These are phyloP conservation scores for Pandion haliaetus DNA, from an alignment of 2,113 vertebrate species.

Conservation along the genomic window DNA sequence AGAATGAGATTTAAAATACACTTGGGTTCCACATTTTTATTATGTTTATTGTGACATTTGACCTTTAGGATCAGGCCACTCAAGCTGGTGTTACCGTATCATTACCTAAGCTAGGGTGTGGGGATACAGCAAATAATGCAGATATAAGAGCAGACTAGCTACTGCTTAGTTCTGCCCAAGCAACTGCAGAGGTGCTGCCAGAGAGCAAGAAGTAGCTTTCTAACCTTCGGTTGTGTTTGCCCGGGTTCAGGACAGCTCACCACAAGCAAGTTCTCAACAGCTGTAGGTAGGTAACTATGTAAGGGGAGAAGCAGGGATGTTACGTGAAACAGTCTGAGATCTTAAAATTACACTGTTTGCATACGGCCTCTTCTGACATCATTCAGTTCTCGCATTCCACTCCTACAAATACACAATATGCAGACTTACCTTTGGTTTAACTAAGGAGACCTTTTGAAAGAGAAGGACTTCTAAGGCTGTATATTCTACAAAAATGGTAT, in stretches of 20 bases:
- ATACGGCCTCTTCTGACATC: not conserved
- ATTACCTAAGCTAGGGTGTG: not conserved
- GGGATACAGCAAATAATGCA: not conserved
- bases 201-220: not conserved
- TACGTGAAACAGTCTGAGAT: not conserved
- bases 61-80: not conserved
- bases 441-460: not conserved
- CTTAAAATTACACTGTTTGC: not conserved
- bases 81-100: not conserved
- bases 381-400: accelerated
- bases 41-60: not conserved
- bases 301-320: not conserved
- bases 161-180: not conserved
- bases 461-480: not conserved
- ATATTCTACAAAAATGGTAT: not conserved
- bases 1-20: not conserved
- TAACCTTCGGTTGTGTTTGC: not conserved
- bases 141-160: not conserved
- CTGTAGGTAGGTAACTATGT: not conserved
- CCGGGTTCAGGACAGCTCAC: not conserved
- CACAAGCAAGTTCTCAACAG: not conserved
- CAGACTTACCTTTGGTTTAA: not conserved
- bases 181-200: not conserved
- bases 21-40: not conserved
- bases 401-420: not conserved